phyloP scores from a whole-genome alignment of 2,888 invertebrate genomes.

The Portevinia maculata region DNA sequence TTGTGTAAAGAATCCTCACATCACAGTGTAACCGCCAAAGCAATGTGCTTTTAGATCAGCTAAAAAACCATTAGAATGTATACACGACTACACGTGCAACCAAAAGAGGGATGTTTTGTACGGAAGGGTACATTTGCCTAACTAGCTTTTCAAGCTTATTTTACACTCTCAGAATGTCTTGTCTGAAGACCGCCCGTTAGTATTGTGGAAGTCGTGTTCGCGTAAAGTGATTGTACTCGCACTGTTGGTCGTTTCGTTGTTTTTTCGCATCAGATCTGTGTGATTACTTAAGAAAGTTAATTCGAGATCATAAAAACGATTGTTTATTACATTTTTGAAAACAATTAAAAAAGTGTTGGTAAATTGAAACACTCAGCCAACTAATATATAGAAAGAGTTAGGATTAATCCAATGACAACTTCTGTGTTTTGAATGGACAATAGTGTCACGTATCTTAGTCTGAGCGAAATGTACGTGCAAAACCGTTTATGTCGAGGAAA shows the following conservation, averaged over 20 bases:
- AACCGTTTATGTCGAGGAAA: neutral
- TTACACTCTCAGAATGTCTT: neutral
- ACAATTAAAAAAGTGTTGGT: conserved; percentile 8
- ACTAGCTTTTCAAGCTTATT: conserved; percentile 35
- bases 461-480: neutral
- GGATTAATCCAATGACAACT: conserved; percentile 50
- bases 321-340: neutral
- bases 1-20: neutral
- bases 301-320: neutral
- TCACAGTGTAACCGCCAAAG: neutral
- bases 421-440: conserved; percentile 10
- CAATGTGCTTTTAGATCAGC: conserved; percentile 34
- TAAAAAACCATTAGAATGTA: conserved; percentile 14
- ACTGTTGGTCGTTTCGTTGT: too few relatives aligned
- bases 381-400: conserved; percentile 5
- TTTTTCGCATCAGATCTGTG: neutral
- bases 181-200: conserved; percentile 23
- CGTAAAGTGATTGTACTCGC: conserved; percentile 9
- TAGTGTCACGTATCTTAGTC: conserved; percentile 6
- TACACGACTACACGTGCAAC: conserved; percentile 31
- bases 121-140: neutral
- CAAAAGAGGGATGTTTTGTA: conserved; percentile 33
- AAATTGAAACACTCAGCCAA: neutral
- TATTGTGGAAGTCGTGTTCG: conserved; percentile 28
- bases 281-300: neutral